A percentile compares a stretch with the other conserved stretches of the same genome.
phyloP scores from a whole-genome alignment of 2,797 vertebrate genomes.

The Dipus sagitta region DNA sequence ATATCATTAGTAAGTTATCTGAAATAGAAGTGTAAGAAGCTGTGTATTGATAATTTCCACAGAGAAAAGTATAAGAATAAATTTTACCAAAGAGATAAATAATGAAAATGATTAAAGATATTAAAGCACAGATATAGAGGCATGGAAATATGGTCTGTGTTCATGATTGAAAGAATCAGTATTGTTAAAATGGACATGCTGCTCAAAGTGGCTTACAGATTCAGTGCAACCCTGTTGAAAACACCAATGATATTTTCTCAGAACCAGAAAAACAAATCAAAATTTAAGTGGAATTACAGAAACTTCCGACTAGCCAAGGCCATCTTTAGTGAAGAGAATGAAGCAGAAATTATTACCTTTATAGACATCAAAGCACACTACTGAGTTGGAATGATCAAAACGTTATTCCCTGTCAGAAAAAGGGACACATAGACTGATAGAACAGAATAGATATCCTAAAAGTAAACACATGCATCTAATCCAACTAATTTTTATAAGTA shows the following conservation, averaged over 20 bases:
- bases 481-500: too few relatives aligned
- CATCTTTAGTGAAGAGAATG: too few relatives aligned
- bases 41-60: background rate
- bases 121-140: background rate
- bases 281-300: background rate
- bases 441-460: background rate
- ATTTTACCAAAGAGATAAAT: background rate
- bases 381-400: background rate
- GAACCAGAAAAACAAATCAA: background rate
- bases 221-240: too few relatives aligned
- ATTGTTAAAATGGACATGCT: too few relatives aligned
- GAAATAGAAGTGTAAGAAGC: background rate
- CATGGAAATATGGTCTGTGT: background rate
- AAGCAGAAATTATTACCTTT: background rate
- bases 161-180: too few relatives aligned
- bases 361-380: background rate
- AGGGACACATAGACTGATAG: background rate
- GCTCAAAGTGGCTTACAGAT: too few relatives aligned
- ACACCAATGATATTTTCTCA: background rate
- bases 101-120: background rate
- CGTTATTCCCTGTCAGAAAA: background rate
- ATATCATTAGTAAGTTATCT: background rate
- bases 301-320: background rate
- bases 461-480: background rate
- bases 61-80: background rate